phyloP scores from a whole-genome alignment of 2,888 invertebrate genomes.

The Rhamphomyia laevipes region DNA sequence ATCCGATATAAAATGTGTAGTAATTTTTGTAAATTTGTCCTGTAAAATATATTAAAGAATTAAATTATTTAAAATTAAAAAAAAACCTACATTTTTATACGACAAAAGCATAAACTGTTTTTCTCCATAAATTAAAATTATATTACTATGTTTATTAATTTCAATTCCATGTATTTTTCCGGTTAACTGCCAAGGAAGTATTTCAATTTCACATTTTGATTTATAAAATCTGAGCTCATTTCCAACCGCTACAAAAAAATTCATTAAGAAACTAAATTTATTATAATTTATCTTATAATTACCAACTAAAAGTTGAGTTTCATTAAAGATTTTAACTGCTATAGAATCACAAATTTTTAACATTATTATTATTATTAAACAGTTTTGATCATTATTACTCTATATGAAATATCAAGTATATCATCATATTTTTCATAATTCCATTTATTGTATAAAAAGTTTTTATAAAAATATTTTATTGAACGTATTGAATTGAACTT shows the following conservation, averaged over 20 bases:
- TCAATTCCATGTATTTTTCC: constrained; percentile 48
- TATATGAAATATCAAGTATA: too few relatives aligned
- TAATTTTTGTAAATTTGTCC: constrained; percentile 12
- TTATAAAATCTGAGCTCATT: constrained; percentile 15
- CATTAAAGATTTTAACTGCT: constrained; percentile 11
- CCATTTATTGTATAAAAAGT: too few relatives aligned
- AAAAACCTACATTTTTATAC: constrained; percentile 11
- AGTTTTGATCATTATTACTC: too few relatives aligned
- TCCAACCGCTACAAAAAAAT: constrained; percentile 16
- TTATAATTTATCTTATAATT: neutral
- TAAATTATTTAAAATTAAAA: constrained; percentile 13
- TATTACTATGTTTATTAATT: constrained; percentile 14
- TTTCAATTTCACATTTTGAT: neutral
- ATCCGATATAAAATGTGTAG: constrained; percentile 40
- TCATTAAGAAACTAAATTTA: neutral
- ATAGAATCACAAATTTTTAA: constrained; percentile 10
- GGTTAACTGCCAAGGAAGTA: constrained; percentile 25
- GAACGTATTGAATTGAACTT: too few relatives aligned
- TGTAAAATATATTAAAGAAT: constrained; percentile 2
- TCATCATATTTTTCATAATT: too few relatives aligned
- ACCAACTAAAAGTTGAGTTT: constrained; percentile 25
- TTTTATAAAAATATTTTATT: too few relatives aligned
- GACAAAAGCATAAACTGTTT: constrained; percentile 39
- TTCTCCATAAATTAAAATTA: constrained; percentile 46
- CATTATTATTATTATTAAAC: too few relatives aligned